These are phyloP conservation scores for Microhierax caerulescens DNA, from an alignment of 2,797 vertebrate species.

Conservation along the genomic window DNA sequence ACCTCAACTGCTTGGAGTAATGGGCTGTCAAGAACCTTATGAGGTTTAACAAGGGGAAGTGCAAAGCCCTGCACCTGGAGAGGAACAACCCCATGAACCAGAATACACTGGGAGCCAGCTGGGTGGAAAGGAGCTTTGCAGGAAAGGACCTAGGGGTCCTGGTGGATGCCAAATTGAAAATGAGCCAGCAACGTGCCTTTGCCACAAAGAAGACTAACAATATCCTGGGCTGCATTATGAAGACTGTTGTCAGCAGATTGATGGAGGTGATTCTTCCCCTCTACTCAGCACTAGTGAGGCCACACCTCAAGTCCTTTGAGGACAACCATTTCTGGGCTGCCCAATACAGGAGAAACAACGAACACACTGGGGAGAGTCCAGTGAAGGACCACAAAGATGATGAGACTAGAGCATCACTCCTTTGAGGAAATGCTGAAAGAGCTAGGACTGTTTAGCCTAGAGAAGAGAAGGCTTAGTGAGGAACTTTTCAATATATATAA, in stretches of 20 bases:
- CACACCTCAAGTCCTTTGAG: background rate
- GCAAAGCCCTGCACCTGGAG: background rate
- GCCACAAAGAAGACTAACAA: too few species aligned
- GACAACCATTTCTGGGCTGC: background rate
- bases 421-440: too few species aligned
- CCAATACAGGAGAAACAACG: too few species aligned
- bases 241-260: too few species aligned
- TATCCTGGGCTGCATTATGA: too few species aligned
- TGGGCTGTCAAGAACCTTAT: too few species aligned
- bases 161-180: background rate
- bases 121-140: background rate
- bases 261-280: background rate
- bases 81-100: background rate
- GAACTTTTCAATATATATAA: background rate
- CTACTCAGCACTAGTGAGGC: background rate
- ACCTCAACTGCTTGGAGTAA: too few species aligned
- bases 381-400: too few species aligned
- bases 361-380: too few species aligned
- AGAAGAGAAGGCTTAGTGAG: background rate
- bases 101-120: background rate
- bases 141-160: background rate
- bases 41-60: background rate
- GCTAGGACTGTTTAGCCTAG: background rate
- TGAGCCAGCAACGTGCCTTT: too few species aligned
- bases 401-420: too few species aligned